A percentile compares a stretch with the other conserved stretches of the same genome.
These are phyloP conservation scores for Cryptophagus acutangulus DNA, from an alignment of 2,888 invertebrate species.

Conservation along the genomic window DNA sequence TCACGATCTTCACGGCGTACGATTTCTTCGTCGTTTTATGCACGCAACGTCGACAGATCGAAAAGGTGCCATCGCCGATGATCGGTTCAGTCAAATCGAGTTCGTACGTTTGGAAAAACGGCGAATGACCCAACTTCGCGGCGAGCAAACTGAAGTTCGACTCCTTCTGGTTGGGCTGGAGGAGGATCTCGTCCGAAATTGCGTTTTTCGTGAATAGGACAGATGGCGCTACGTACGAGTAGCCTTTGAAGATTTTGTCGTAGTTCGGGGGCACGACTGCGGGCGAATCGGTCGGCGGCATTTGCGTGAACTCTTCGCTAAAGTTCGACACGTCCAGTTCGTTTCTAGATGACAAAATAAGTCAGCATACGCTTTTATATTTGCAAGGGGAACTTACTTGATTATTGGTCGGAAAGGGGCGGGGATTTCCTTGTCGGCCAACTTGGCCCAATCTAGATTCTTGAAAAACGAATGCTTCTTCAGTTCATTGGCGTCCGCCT, in stretches of 20 bases:
- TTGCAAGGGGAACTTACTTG: no score
- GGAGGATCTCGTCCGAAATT: conserved; percentile 68
- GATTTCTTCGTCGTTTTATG: conserved; percentile 60
- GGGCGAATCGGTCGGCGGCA: conserved; percentile 87
- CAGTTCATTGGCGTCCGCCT: conserved; percentile 79
- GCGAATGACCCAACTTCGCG: conserved; percentile 56
- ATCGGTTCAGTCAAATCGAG: conserved; percentile 64
- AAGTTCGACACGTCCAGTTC: conserved; percentile 95
- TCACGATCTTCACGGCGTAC: conserved; percentile 85
- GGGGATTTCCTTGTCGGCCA: conserved; percentile 69
- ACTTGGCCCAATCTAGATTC: conserved; percentile 77
- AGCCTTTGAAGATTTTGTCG: conserved; percentile 86
- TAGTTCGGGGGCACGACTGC: conserved; percentile 80
- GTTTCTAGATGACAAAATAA: conserved; percentile 47
- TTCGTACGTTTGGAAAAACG: conserved; percentile 81
- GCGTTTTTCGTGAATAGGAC: conserved; percentile 77
- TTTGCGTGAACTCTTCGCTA: conserved; percentile 92
- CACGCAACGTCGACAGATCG: conserved; percentile 77
- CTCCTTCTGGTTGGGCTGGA: conserved; percentile 54
- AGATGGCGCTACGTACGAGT: conserved; percentile 93
- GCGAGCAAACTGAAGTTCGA: conserved; percentile 37
- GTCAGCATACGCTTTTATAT: no score
- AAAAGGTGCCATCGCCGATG: conserved; percentile 85
- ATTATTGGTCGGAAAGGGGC: conserved; percentile 92
- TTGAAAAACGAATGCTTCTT: conserved; percentile 87